Conservation (phyloP, 2,113 vertebrate genomes). For the Dicerorhinus sumatrensis region DNA sequence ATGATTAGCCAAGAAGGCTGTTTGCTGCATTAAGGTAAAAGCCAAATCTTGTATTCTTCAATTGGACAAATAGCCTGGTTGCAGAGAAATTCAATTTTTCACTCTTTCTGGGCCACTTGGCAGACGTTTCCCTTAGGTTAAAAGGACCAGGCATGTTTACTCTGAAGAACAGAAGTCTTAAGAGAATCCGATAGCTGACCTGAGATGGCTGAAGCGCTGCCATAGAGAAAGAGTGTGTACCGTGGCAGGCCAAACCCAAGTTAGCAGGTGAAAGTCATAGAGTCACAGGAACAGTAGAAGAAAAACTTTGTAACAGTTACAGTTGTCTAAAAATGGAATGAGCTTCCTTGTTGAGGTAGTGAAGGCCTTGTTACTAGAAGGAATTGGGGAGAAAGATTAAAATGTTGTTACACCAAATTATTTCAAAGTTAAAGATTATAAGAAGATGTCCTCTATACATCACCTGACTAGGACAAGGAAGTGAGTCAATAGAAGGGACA, state of each 20-base stretch:
- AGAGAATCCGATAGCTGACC: not conserved
- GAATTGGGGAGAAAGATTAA: not conserved
- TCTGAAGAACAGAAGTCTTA: slow-evolving; percentile 19
- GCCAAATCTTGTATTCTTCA: slow-evolving; percentile 54
- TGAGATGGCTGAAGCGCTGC: not conserved
- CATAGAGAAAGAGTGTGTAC: not conserved
- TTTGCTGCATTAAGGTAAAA: not conserved
- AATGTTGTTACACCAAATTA: not conserved
- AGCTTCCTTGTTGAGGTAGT: not conserved
- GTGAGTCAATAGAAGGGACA: not conserved
- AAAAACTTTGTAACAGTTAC: not conserved
- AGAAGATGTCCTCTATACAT: not conserved
- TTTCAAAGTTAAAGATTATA: slow-evolving; percentile 21
- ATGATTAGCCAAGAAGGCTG: slow-evolving; percentile 58
- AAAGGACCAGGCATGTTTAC: not conserved
- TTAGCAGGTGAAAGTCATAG: not conserved
- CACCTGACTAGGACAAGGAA: not conserved
- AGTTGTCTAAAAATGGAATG: not conserved
- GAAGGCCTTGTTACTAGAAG: not conserved
- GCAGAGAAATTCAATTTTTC: slow-evolving; percentile 58
- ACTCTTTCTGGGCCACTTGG: slow-evolving; percentile 26
- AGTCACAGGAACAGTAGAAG: not conserved
- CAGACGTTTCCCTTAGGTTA: slow-evolving; percentile 51
- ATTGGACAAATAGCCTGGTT: not conserved
- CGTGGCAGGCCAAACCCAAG: not conserved